Percentiles rank a stretch among this genome's conserved stretches.
Evolutionary conservation across 2,113 vertebrate species (phyloP).

Genomic region (Labeo catla): DNA sequence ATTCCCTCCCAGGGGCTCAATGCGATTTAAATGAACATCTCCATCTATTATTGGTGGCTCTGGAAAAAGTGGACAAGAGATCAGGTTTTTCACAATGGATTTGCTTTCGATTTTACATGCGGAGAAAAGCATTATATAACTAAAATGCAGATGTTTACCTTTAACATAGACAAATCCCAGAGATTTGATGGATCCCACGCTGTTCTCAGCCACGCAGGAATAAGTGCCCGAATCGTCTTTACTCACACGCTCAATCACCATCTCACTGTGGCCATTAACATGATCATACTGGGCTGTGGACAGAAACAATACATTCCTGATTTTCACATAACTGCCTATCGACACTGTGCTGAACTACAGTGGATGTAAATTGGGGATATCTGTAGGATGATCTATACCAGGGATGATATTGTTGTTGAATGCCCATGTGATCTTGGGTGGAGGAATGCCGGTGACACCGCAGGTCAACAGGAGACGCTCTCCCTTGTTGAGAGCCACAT

Average conservation of each 20-base stretch:
- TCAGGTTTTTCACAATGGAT: not conserved
- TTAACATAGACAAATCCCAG: slow-evolving; percentile 91
- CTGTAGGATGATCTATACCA: slow-evolving; percentile 72
- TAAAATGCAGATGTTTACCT: slow-evolving; percentile 76
- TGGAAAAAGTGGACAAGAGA: slow-evolving; percentile 60
- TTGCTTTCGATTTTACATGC: not conserved
- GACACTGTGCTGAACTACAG: not conserved
- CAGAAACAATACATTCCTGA: slow-evolving; percentile 2
- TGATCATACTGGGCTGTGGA: slow-evolving; percentile 81
- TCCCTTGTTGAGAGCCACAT: slow-evolving; percentile 88
- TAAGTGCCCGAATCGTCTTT: slow-evolving; percentile 93
- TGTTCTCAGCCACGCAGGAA: slow-evolving; percentile 89
- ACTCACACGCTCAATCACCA: slow-evolving; percentile 87
- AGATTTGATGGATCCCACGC: slow-evolving; percentile 86
- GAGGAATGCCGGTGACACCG: slow-evolving; percentile 83
- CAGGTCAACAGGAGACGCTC: slow-evolving; percentile 86
- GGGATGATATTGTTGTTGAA: slow-evolving; percentile 93
- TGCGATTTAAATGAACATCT: slow-evolving; percentile 83
- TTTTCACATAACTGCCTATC: not conserved
- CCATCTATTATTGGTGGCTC: slow-evolving; percentile 95
- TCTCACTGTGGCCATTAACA: slow-evolving; percentile 83
- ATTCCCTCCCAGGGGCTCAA: slow-evolving; percentile 90
- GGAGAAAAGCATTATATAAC: not conserved
- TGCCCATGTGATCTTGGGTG: slow-evolving; percentile 88
- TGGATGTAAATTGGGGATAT: not conserved